Conservation (phyloP, 2,888 invertebrate genomes). For the Cantharis rufa region DNA sequence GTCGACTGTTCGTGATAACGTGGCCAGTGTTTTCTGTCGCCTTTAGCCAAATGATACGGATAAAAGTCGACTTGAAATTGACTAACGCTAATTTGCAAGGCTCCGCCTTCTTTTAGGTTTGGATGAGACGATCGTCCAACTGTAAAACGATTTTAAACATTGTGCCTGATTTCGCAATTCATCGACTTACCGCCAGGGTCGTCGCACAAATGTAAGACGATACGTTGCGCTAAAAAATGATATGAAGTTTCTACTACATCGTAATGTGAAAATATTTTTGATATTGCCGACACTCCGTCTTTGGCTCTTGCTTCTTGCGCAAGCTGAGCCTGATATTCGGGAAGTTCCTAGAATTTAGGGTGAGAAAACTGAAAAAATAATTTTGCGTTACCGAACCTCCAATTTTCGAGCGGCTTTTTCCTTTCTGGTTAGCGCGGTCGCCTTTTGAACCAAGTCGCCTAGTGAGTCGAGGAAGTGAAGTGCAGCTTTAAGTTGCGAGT, state of each 20-base stretch:
- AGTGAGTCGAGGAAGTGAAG: conserved; percentile 86
- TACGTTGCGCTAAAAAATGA: conserved; percentile 89
- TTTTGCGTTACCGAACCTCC: conserved; percentile 57
- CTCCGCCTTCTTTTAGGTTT: conserved; percentile 85
- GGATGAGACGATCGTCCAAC: conserved; percentile 85
- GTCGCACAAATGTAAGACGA: conserved; percentile 96
- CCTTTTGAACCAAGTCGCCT: conserved; percentile 77
- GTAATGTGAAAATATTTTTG: conserved; percentile 77
- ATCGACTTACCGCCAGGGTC: conserved; percentile 78
- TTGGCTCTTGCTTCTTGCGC: conserved; percentile 62
- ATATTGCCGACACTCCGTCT: conserved; percentile 53
- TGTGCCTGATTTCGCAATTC: background rate
- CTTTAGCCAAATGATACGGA: conserved; percentile 92
- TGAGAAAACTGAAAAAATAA: background rate
- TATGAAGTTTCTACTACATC: conserved; percentile 98
- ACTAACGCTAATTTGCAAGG: conserved; percentile 87
- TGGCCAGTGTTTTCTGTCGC: conserved; percentile 88
- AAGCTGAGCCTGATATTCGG: conserved; percentile 74
- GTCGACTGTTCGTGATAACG: conserved; percentile 79
- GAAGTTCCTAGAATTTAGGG: conserved; percentile 60
- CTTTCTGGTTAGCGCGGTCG: conserved; percentile 77
- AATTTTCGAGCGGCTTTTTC: conserved; percentile 85
- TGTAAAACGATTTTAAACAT: conserved; percentile 49
- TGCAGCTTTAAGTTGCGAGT: conserved; percentile 93
- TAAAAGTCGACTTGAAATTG: conserved; percentile 92